Conservation (phyloP, 2,113 vertebrate species). For the Apodemus speciosus region DNA sequence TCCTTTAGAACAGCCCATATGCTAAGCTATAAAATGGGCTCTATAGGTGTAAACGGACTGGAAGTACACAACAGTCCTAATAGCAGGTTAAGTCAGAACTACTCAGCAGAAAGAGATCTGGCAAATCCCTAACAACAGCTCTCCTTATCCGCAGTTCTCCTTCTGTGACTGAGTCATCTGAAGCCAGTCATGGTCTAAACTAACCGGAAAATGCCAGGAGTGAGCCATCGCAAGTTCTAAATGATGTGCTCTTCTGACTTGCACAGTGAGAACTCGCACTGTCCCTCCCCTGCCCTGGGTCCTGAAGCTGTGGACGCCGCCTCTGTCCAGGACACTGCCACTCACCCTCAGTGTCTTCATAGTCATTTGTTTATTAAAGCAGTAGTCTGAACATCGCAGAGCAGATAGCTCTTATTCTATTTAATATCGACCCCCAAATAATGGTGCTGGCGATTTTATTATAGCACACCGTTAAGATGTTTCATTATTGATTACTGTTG, state of each 20-base stretch:
- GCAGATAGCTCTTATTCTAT: neutral
- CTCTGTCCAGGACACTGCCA: neutral
- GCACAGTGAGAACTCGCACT: neutral
- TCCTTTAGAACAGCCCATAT: neutral
- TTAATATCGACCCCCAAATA: neutral
- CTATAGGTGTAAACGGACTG: neutral
- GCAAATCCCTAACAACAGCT: neutral
- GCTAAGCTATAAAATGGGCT: neutral
- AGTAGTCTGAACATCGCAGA: neutral
- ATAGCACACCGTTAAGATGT: neutral
- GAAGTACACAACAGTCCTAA: neutral
- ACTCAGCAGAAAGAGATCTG: neutral
- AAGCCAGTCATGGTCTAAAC: neutral
- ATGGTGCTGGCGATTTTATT: neutral
- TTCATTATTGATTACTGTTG: neutral
- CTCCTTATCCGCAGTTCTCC: neutral
- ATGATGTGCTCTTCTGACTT: neutral
- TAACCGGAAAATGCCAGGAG: neutral
- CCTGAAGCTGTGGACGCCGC: neutral
- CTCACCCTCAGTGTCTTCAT: neutral
- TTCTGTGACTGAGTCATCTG: neutral
- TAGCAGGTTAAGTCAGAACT: neutral
- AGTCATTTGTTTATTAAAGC: neutral
- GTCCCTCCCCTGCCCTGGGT: neutral
- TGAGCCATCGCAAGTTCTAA: neutral